These are phyloP conservation scores for Neotoxoptera formosana DNA, from an alignment of 1,140 invertebrate genomes.

Conservation along the genomic window DNA sequence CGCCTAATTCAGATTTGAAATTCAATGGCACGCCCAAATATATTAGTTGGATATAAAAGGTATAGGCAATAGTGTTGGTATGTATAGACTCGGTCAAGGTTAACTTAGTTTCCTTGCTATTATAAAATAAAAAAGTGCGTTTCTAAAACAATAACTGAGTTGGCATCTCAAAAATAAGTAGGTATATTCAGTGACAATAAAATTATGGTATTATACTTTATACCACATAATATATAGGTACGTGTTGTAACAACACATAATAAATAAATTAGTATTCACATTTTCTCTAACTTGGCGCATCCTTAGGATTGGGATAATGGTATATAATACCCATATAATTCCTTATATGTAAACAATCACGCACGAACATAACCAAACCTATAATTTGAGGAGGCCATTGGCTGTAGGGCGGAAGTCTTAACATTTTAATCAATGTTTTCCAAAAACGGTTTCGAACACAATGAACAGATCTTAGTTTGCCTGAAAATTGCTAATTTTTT, in stretches of 20 bases:
- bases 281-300: background rate
- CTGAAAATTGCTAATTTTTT: too few species aligned
- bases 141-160: background rate
- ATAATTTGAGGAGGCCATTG: too few species aligned
- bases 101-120: background rate
- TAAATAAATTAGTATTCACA: background rate
- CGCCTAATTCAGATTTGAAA: conserved; percentile 1
- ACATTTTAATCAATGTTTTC: background rate
- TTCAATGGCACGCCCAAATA: conserved; percentile 22
- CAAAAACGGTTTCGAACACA: background rate
- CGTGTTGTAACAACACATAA: background rate
- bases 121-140: background rate
- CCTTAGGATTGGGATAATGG: background rate
- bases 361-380: background rate
- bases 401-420: too few species aligned
- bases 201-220: background rate
- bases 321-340: too few species aligned
- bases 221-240: too few species aligned
- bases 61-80: background rate
- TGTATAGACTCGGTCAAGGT: background rate
- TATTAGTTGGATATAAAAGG: background rate
- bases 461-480: too few species aligned
- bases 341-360: background rate
- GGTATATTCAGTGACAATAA: background rate
- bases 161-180: background rate